Evolutionary conservation across 2,113 vertebrate species (phyloP), one percentile per base, ranked within the genome.

Genomic region (Notarius quadriscutis): DNA sequence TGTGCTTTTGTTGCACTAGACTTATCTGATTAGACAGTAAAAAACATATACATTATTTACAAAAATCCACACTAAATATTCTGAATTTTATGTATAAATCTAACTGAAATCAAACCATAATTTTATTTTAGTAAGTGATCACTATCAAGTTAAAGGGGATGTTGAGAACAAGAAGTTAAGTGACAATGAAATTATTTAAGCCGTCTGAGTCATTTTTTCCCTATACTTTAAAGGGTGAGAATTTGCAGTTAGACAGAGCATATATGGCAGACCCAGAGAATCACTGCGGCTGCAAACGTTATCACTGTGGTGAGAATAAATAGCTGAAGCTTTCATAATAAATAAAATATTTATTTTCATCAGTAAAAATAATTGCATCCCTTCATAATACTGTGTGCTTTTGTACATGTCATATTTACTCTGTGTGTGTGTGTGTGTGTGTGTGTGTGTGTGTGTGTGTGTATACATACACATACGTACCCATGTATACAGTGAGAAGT

Each of bases 231-330:
- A 0, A 99, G 98, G 97, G 98, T 77, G 96, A 99, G 91, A 97
- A 94, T 83, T 92, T 96, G 41, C 95, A 97, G 92, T 88, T 97
- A 92, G 97, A 99, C 62, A 94, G 96, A 84, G 89, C 92, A 53
- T 98, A 96, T 91, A 90, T 95, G 90, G 93, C 93, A 20, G 96
- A 96, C 67, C 91, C 92, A 48, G 95, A 96, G 91, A 98, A 99
- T 88, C 92, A 94, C 86, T 99, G 98, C 81, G 94, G 95, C 93
- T 99, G 98, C 63, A 95, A 96, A 80, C 95, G 94, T 90, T 97
- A 97, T 65, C 96, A 96, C 90, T 99, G 98, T 84, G 97, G 98
- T 99, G 92, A 96, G 98, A 92, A 25, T 17, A 85, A 55, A 69
- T 20, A 8, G 41, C 25, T 34, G 7, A 15, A 78, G 62, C 58